Percentiles rank a stretch among this genome's conserved stretches.
Evolutionary conservation across 2,888 invertebrate genomes (phyloP).

Genomic region (Drosophila paramelanica): DNA sequence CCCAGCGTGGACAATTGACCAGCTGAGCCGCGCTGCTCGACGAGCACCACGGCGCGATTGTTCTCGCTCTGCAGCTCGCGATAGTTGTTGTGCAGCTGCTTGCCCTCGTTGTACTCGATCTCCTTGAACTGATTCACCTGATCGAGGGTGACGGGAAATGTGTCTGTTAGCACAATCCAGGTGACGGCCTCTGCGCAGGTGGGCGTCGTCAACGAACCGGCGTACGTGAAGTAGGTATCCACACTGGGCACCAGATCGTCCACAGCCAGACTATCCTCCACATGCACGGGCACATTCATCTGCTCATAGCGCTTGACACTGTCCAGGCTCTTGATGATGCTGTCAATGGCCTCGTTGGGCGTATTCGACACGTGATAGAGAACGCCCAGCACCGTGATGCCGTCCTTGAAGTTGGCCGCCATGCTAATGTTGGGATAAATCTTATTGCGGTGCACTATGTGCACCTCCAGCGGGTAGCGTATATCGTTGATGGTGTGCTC

Average conservation of each 20-base stretch:
- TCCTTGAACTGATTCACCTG: constrained; percentile 86
- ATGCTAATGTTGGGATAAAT: constrained; percentile 85
- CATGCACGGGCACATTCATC: constrained; percentile 66
- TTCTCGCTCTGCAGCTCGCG: constrained; percentile 81
- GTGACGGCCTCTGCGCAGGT: constrained; percentile 90
- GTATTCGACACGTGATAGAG: constrained; percentile 86
- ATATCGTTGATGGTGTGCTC: constrained; percentile 91
- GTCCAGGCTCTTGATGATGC: constrained; percentile 76
- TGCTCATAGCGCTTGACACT: constrained; percentile 71
- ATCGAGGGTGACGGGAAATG: constrained; percentile 86
- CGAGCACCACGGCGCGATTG: constrained; percentile 80
- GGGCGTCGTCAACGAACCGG: constrained; percentile 91
- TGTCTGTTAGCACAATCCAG: constrained; percentile 89
- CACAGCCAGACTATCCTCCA: constrained; percentile 72
- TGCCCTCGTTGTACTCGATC: constrained; percentile 82
- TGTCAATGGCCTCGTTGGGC: constrained; percentile 77
- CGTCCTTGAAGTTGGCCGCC: constrained; percentile 86
- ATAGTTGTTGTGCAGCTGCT: constrained; percentile 85
- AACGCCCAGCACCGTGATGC: constrained; percentile 88
- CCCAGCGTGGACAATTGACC: constrained; percentile 33
- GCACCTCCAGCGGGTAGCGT: constrained; percentile 88
- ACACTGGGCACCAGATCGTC: constrained; percentile 86
- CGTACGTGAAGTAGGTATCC: constrained; percentile 88
- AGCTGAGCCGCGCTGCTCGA: constrained; percentile 49
- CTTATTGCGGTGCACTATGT: constrained; percentile 88